Evolutionary conservation across 2,888 invertebrate species (phyloP), one percentile per base, ranked within the genome.

Genomic region (Drosophila flavopinicola): DNA sequence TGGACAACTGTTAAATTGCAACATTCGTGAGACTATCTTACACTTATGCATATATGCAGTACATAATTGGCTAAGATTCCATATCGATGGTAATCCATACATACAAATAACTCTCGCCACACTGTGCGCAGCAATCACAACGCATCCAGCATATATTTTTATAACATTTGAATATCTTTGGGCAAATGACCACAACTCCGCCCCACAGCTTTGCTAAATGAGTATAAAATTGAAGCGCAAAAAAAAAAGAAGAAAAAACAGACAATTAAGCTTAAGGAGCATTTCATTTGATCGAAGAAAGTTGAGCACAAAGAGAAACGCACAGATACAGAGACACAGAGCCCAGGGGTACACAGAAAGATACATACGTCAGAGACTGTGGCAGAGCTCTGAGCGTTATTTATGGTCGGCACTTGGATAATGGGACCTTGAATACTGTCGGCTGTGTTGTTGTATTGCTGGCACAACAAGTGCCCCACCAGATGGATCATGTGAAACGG

Each of bases 201-300:
- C 71, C 66, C 58, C 51, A 60, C 32, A 67, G 51, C 68, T 64
- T 59, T 45, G 71, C 74, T 72, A 82, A 83, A 82, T 85, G 83
- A 82, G 72, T 75, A 65, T 63, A 83, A 85, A 79, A 85, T 79
- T 67, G 77, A 79, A 66, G 84, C 59, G 54, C 53, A 66, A 57
- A 59, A 60, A 69, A 42, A 35, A 44, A 17, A 45, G 42, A 45
- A 49, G 24, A 49, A 44, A 68, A 44, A 42, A 45, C 64, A 83
- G 86, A 84, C 83, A 83, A 83, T 83, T 83, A 83, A 86, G 83
- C 83, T 80, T 86, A 84, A 83, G 86, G 80, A 83, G 80, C 80
- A 86, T 85, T 83, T 83, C 70, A 82, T 85, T 71, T 60, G 83
- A 78, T 66, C 72, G 78, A 76, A 85, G 83, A 83, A 83, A 83